Conservation (phyloP, 2,113 vertebrate genomes). For the Bambusicola thoracicus region DNA sequence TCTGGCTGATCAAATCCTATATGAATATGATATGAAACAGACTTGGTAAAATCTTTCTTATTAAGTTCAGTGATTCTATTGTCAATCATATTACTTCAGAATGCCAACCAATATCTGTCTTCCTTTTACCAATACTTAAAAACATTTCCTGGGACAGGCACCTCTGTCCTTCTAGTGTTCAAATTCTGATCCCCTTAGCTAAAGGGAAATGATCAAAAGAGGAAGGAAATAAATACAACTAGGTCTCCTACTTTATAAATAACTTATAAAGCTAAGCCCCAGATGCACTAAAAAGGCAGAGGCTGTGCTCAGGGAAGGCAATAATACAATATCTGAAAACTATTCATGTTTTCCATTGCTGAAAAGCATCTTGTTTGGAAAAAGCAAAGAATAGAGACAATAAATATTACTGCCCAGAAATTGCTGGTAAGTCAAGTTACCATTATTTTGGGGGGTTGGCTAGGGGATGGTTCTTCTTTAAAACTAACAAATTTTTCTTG, state of each 20-base stretch:
- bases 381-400: neutral
- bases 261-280: neutral
- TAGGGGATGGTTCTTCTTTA: neutral
- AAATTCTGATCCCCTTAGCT: neutral
- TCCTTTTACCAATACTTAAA: neutral
- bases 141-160: neutral
- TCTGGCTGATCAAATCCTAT: neutral
- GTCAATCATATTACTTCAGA: neutral
- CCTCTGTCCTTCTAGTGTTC: neutral
- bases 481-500: neutral
- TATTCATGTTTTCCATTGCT: neutral
- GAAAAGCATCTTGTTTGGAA: neutral
- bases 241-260: neutral
- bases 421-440: neutral
- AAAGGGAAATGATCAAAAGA: too few species aligned
- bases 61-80: neutral
- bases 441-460: neutral
- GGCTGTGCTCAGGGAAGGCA: neutral
- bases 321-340: neutral
- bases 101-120: neutral
- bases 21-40: neutral
- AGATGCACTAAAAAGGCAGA: neutral
- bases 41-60: neutral
- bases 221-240: neutral
- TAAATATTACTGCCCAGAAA: neutral